Percentiles rank a stretch among this genome's conserved stretches.
Evolutionary conservation across 2,797 vertebrate genomes (phyloP).

Genomic region (Gorsachius magnificus): DNA sequence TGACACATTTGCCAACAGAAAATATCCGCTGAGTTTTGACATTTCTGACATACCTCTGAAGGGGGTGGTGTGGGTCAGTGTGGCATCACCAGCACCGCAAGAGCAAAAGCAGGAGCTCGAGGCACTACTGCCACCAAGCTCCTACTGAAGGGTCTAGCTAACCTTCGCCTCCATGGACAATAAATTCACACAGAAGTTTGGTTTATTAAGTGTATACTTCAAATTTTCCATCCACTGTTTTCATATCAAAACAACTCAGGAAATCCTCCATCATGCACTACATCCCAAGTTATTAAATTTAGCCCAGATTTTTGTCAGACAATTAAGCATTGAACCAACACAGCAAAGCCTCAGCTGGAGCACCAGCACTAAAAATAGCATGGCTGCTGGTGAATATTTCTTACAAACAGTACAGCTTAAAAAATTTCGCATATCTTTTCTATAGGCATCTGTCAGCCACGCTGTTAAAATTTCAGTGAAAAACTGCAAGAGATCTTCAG

Average conservation of each 20-base stretch:
- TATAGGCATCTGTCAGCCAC: conserved; percentile 18
- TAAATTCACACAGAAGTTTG: background rate
- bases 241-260: conserved; percentile 52
- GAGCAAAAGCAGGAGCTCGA: background rate
- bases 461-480: background rate
- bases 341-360: conserved; percentile 56
- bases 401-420: background rate
- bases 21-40: background rate
- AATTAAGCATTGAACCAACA: conserved; percentile 74
- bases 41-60: background rate
- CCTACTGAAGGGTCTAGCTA: background rate
- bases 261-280: conserved; percentile 31
- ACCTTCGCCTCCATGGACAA: background rate
- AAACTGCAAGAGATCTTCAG: background rate
- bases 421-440: background rate
- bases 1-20: background rate
- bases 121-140: background rate
- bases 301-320: conserved; percentile 66
- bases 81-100: background rate
- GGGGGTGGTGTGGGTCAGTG: background rate
- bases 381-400: background rate
- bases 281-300: conserved; percentile 60
- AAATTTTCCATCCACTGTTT: background rate
- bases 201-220: background rate
- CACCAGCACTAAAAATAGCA: conserved; percentile 66